Evolutionary conservation across 2,113 vertebrate species (phyloP).

Genomic region (Pangasianodon hypophthalmus): DNA sequence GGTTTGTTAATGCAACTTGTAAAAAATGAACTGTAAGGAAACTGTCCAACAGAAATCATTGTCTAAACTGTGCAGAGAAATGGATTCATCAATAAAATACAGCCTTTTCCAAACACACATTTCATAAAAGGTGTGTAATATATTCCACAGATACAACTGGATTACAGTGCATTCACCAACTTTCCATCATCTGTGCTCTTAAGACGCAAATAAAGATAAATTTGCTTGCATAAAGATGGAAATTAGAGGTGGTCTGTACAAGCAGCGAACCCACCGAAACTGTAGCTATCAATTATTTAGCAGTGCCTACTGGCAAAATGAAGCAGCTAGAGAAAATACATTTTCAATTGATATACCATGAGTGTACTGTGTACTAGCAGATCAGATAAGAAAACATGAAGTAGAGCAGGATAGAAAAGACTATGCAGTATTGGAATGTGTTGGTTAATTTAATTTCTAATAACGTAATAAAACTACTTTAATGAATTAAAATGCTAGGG

Average conservation of each 20-base stretch:
- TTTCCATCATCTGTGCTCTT: slow-evolving; percentile 28
- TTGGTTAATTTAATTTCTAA: neutral
- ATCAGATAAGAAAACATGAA: slow-evolving; percentile 13
- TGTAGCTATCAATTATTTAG: slow-evolving; percentile 52
- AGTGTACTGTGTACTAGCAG: slow-evolving; percentile 10
- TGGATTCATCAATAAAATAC: slow-evolving; percentile 7
- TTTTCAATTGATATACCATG: slow-evolving; percentile 37
- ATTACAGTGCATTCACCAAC: neutral
- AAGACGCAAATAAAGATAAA: slow-evolving; percentile 40
- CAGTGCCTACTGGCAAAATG: slow-evolving; percentile 44
- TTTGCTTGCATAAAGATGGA: slow-evolving; percentile 38
- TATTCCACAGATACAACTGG: slow-evolving; percentile 5
- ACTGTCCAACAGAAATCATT: neutral
- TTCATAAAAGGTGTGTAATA: neutral
- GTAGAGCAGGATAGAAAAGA: slow-evolving; percentile 30
- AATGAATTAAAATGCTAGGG: neutral
- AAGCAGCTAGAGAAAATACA: slow-evolving; percentile 21
- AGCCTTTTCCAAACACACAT: neutral
- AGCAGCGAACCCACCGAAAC: slow-evolving; percentile 25
- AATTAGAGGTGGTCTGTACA: slow-evolving; percentile 35
- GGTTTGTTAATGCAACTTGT: neutral
- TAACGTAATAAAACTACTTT: neutral
- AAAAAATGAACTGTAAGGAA: neutral
- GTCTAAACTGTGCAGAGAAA: neutral
- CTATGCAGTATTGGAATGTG: neutral